Percentiles rank a stretch among this genome's conserved stretches.
Conservation (phyloP, 1,140 invertebrate species). For the Elymnias hypermnestra region DNA sequence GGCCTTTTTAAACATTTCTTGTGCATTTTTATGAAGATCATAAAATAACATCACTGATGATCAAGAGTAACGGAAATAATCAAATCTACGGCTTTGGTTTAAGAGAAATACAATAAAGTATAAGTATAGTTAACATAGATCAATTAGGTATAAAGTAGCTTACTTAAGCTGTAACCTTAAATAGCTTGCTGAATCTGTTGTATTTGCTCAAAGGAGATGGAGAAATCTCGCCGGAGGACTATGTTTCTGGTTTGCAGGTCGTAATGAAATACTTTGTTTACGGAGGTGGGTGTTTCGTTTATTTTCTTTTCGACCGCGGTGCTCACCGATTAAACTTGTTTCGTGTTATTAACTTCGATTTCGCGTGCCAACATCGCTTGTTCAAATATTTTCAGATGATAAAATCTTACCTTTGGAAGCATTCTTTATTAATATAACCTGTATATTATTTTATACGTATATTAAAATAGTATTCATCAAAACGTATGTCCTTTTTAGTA, state of each 20-base stretch:
- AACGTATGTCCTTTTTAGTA: no score
- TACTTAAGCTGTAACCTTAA: neutral
- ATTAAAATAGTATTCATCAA: no score
- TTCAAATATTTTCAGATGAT: slow-evolving; percentile 20
- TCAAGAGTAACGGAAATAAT: no score
- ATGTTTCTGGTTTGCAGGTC: slow-evolving; percentile 44
- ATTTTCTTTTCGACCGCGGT: slow-evolving; percentile 37
- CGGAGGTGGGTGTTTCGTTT: slow-evolving; percentile 51
- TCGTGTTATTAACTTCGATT: slow-evolving; percentile 41
- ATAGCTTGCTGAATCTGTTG: slow-evolving; percentile 13
- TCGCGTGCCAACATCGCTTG: slow-evolving; percentile 19
- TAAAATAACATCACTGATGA: no score
- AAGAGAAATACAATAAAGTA: no score
- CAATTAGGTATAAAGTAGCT: no score
- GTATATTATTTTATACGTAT: no score
- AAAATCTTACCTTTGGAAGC: slow-evolving; percentile 1
- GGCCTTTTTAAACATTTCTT: no score
- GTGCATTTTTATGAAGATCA: no score
- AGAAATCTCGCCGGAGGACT: slow-evolving; percentile 39
- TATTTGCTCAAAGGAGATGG: slow-evolving; percentile 41
- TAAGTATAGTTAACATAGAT: no score
- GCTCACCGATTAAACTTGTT: slow-evolving; percentile 33
- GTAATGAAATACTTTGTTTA: slow-evolving; percentile 64
- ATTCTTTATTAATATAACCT: slow-evolving; percentile 1
- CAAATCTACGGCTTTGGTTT: no score